Evolutionary conservation across 2,113 vertebrate species (phyloP).

Genomic region (Mastomys coucha): DNA sequence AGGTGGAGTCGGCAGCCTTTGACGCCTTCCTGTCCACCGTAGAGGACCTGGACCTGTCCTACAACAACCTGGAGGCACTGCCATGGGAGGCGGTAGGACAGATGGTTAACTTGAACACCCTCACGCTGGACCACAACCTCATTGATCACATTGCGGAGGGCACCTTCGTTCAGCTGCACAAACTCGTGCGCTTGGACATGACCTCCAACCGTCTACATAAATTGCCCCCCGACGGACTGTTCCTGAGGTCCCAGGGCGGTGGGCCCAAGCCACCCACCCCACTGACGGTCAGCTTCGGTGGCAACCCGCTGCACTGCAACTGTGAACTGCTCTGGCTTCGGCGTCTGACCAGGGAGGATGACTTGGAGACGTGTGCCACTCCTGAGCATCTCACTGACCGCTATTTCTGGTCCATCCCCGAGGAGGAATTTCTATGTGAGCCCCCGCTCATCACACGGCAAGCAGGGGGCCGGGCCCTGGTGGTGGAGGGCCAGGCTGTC

Average conservation of each 20-base stretch:
- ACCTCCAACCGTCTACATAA: constrained; percentile 96
- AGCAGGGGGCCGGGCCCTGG: constrained; percentile 88
- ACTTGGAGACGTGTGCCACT: constrained; percentile 95
- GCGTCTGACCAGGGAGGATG: constrained; percentile 91
- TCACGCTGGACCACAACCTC: constrained; percentile 96
- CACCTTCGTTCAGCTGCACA: constrained; percentile 93
- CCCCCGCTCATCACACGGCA: constrained; percentile 93
- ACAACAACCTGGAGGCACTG: constrained; percentile 93
- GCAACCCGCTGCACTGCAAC: constrained; percentile 96
- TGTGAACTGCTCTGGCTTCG: constrained; percentile 96
- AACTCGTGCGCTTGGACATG: constrained; percentile 94
- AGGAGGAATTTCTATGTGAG: constrained; percentile 95
- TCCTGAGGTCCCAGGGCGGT: constrained; percentile 88
- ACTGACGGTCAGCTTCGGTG: constrained; percentile 93
- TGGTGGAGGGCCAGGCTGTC: constrained; percentile 94
- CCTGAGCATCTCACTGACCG: constrained; percentile 94
- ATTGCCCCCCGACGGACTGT: constrained; percentile 93
- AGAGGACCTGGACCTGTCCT: constrained; percentile 96
- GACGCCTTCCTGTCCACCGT: constrained; percentile 95
- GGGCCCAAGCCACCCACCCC: constrained; percentile 89
- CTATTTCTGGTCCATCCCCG: constrained; percentile 96
- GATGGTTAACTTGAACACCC: constrained; percentile 95
- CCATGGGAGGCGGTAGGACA: constrained; percentile 95
- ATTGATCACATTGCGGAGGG: constrained; percentile 93
- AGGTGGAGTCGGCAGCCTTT: constrained; percentile 91